phyloP scores from a whole-genome alignment of 2,113 vertebrate genomes.

The Felis catus region F.catus_Fca126_mat1.0 CM031424.1:91589501-91590000 shows the following conservation, averaged over 20 bases:
- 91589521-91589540: background rate
- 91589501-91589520: background rate
- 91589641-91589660: no score
- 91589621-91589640: background rate
- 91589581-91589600: background rate
- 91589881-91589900: background rate
- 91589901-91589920: background rate
- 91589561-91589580: background rate
- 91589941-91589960: background rate
- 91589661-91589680: background rate
- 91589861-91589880: background rate
- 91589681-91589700: background rate
- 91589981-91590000: background rate
- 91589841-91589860: no score
- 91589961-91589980: background rate
- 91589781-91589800: background rate
- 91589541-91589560: rapidly evolving
- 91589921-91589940: background rate
- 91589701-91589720: background rate
- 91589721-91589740: background rate
- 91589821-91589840: background rate
- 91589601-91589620: background rate
- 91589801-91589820: no score
- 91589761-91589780: background rate
- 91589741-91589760: background rate